A percentile compares a stretch with the other conserved stretches of the same genome.
phyloP scores from a whole-genome alignment of 2,797 vertebrate species.

The Bufotes viridis region DNA sequence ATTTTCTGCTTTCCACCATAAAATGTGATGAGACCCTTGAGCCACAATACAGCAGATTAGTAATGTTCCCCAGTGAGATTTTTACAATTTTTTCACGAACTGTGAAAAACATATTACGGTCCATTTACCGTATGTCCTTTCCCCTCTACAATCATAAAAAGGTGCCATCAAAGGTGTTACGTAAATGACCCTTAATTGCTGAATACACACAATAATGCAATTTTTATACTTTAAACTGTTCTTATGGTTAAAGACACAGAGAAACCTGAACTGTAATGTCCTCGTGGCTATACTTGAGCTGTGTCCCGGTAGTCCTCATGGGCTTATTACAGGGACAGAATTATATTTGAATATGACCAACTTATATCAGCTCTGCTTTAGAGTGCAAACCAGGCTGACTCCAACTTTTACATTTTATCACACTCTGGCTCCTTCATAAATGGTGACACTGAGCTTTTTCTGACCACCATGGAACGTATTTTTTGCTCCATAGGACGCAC shows the following conservation, averaged over 20 bases:
- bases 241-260: background rate
- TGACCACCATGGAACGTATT: too few relatives aligned
- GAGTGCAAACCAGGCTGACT: too few relatives aligned
- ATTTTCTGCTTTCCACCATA: constrained; percentile 41
- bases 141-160: background rate
- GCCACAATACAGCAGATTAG: constrained; percentile 7
- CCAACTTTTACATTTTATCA: too few relatives aligned
- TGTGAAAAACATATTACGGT: background rate
- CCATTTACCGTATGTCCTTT: background rate
- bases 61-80: background rate
- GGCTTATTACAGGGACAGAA: background rate
- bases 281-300: background rate
- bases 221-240: background rate
- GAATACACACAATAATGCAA: background rate
- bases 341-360: background rate
- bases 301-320: background rate
- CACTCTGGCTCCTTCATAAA: too few relatives aligned
- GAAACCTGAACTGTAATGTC: background rate
- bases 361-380: background rate
- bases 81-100: background rate
- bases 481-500: too few relatives aligned
- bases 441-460: too few relatives aligned
- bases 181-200: background rate
- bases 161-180: background rate
- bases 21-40: constrained; percentile 19